Evolutionary conservation across 2,797 vertebrate species (phyloP), one percentile per base, ranked within the genome.

Genomic region (Balearica regulorum): DNA sequence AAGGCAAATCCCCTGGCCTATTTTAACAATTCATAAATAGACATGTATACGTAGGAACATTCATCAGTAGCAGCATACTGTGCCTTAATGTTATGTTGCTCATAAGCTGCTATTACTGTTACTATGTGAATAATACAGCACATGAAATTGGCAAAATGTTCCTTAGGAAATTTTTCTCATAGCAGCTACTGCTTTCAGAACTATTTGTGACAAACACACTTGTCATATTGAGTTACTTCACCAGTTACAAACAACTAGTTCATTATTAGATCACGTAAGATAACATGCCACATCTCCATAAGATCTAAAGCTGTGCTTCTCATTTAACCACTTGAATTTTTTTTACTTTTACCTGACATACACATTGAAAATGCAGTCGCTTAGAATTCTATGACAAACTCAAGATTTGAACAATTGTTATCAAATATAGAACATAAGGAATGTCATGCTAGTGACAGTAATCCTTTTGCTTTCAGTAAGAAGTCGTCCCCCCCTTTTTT

Each of bases 401-500:
- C 0, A 0, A 61, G 31, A 72, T 69, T 90, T 69, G 69, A 93
- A 66, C 35, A n/a, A 28, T 4, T 17, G 20, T n/a, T 73, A 54
- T 35, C 13, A 57, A 61, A 58, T n/a, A 37, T 0, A 44, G 16
- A 84, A 73, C 28, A 55, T 3, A 21, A 44, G 37, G 44, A 89
- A 78, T 28, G 33, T 51, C 71, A 53, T 2, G 31, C 22, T 31
- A 41, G 16, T 19, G 24, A 35, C 22, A 8, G 3, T 10, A 78
- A 93, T 37, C 41, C 5, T 69, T 86, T 33, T 60, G 41, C 64
- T 69, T 87, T 53, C 39, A 77, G 4, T 16, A 73, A 58, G 9
- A 41, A 61, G 9, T 12, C 5, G 1, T 5, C 3, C 0, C 2
- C 1, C 0, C 2, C 0, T 2, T 5, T 16, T 33, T 15, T 39